Evolutionary conservation across 30 jellyfish, hydroid and myxozoan species (phyloP).

Genomic region (Phacellophora camtschatica): DNA sequence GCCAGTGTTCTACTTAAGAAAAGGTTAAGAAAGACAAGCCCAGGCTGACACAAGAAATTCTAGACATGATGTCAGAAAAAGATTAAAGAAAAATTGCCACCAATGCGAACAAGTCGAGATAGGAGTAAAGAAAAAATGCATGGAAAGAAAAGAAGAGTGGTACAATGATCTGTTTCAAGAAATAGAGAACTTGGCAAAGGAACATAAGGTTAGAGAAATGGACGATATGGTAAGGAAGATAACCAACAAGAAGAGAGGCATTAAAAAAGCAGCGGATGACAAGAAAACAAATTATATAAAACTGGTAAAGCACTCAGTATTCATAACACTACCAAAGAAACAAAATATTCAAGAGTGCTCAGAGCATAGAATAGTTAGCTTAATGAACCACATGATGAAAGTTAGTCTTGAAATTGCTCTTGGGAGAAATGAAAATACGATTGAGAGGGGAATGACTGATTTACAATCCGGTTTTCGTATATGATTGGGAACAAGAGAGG

Average conservation of each 20-base stretch:
- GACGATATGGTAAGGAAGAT: background rate
- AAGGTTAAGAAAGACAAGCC: background rate
- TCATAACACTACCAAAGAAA: constrained; percentile 18
- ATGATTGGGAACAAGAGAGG: constrained; percentile 35
- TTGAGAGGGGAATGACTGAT: background rate
- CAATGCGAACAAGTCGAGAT: background rate
- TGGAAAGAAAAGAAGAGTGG: constrained; percentile 25
- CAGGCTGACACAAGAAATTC: constrained; percentile 30
- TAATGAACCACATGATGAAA: constrained; percentile 17
- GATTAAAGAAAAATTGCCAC: background rate
- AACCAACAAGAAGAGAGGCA: background rate
- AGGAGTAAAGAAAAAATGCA: background rate
- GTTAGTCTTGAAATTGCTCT: background rate
- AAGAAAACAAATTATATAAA: background rate
- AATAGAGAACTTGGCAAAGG: background rate
- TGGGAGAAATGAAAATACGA: background rate
- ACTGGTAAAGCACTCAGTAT: background rate
- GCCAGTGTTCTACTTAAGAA: background rate
- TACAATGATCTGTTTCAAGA: background rate
- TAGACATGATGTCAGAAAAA: constrained; percentile 2
- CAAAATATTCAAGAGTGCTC: constrained; percentile 15
- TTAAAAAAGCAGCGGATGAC: background rate
- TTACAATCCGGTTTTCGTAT: background rate
- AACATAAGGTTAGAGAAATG: constrained; percentile 6
- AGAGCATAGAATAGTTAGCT: constrained; percentile 14